Base-by-base conservation (phyloP, 2,888 invertebrate genomes). In the Cetonia aurata region DNA sequence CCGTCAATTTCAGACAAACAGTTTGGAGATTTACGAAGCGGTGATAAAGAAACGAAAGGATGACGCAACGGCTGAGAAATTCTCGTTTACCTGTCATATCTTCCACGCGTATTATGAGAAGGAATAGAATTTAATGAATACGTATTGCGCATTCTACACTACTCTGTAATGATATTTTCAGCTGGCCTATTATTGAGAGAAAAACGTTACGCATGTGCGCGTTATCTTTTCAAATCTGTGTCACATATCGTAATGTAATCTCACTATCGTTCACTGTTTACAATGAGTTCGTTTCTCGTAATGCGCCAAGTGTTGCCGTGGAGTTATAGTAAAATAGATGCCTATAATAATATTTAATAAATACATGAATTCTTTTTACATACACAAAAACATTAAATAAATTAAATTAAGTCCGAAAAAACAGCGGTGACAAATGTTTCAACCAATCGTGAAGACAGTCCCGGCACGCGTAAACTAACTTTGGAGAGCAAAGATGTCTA, bases 241-340 rank as follows among this genome's bases (percentile, higher is more conserved):
- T 48, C 46, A 62, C 48, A 48, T 62, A 48, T 62, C 62, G 31
- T 62, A 62, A 62, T 62, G 10, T 31, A 48, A 62, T 62, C 62
- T 62, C 31, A 13, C 44, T 41, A 41, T 41, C 8, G 60, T 44
- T n/a, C 19, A 17, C 1, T 50, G 2, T 50, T 48, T 62, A 31
- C 17, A 25, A 15, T 33, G 9, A 41, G 13, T 10, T 56, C 13
- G 4, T 1, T 13, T 56, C 17, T 41, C 56, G 44, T 31, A 53
- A 25, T 19, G 19, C 25, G 25, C 44, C 12, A 13, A 10, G 44
- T 44, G 13, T 13, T 25, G 25, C 25, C 25, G n/a, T 25, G 25
- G 25, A 25, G 4, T 25, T 25, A 4, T 25, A 25, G 25, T 25
- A 25, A 25, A 25, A 25, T 4, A 25, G 25, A 25, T 25, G 25